phyloP scores from a whole-genome alignment of 2,797 vertebrate genomes.

The Notolabrus celidotus region DNA sequence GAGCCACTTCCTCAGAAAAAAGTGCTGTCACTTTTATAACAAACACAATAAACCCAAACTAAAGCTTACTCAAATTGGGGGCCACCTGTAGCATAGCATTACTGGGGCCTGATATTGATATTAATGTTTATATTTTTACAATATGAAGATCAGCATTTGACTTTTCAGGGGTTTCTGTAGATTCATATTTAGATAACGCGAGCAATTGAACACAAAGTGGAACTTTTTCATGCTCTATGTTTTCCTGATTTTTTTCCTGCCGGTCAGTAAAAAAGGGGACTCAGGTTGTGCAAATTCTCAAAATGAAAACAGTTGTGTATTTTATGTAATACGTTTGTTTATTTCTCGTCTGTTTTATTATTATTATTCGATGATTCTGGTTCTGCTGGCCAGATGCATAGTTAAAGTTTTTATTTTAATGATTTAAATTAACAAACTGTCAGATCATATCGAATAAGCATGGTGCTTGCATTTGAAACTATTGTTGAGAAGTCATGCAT shows the following conservation, averaged over 20 bases:
- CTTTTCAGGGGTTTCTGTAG: slow-evolving; percentile 72
- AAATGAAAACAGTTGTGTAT: slow-evolving; percentile 91
- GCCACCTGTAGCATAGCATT: slow-evolving; percentile 67
- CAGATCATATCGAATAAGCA: slow-evolving; percentile 98
- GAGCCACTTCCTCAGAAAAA: slow-evolving; percentile 31
- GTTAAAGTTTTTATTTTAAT: slow-evolving; percentile 95
- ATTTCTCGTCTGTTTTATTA: slow-evolving; percentile 78
- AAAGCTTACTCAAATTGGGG: slow-evolving; percentile 54
- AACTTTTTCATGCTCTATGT: slow-evolving; percentile 76
- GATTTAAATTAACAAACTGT: slow-evolving; percentile 99
- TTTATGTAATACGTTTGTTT: slow-evolving; percentile 85
- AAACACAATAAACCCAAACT: slow-evolving; percentile 61
- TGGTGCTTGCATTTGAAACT: slow-evolving; percentile 99
- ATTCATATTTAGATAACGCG: slow-evolving; percentile 75
- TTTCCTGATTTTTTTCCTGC: slow-evolving; percentile 93
- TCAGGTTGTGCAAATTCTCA: slow-evolving; percentile 95
- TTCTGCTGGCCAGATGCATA: slow-evolving; percentile 99
- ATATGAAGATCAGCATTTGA: slow-evolving; percentile 40
- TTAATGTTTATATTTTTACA: slow-evolving; percentile 59
- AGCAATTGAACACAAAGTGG: slow-evolving; percentile 77
- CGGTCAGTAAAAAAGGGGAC: slow-evolving; percentile 98
- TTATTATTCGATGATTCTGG: slow-evolving; percentile 93
- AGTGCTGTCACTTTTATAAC: slow-evolving; percentile 59
- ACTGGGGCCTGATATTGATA: slow-evolving; percentile 40
- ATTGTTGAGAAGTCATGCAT: slow-evolving; percentile 98